Base-by-base conservation (phyloP, 2,113 vertebrate genomes). In the Notarius lentiginosus region DNA sequence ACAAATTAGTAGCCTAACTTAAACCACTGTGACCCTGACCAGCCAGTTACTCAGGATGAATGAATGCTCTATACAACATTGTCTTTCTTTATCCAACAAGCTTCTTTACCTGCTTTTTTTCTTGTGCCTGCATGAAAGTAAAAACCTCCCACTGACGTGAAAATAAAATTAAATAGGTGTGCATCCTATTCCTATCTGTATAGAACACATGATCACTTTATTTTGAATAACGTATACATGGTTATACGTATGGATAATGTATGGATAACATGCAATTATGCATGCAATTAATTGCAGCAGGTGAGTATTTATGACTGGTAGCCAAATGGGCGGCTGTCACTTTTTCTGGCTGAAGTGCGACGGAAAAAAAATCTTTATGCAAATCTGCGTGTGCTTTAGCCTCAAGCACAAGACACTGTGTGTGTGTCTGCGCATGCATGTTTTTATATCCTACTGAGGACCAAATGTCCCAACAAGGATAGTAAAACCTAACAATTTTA, bases 361-460 rank as follows among this genome's bases (percentile, higher is more conserved):
- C 63, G 82, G 90, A 91, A 93, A 94, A 93, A 93, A 58, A 94
- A 95, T 92, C 84, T 88, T 95, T 95, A 95, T 95, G 94, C 92
- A 93, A 94, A 95, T 95, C 41, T 82, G 51, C 84, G 61, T 63
- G 34, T 82, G 91, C 92, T 65, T 92, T 90, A 88, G 91, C 92
- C 93, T 89, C 81, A 17, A 30, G n/a, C 93, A 89, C 81, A 30
- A 34, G 30, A 88, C 87, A 88, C 81, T 81, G 65, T 88, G 88
- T 77, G 89, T 84, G 65, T 68, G 83, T 88, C 87, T 76, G 90
- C 83, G 79, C 87, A 87, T 76, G 90, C 84, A 49, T 65, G 77
- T 58, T 34, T 15, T 11, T 14, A 34, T 27, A 30, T 85, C 41
- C 41, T 41, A 41, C 41, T 41, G 4, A 41, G 41, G 4, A 4